Base-by-base conservation (phyloP, 2,888 invertebrate species). In the Cantharis rufa region DNA sequence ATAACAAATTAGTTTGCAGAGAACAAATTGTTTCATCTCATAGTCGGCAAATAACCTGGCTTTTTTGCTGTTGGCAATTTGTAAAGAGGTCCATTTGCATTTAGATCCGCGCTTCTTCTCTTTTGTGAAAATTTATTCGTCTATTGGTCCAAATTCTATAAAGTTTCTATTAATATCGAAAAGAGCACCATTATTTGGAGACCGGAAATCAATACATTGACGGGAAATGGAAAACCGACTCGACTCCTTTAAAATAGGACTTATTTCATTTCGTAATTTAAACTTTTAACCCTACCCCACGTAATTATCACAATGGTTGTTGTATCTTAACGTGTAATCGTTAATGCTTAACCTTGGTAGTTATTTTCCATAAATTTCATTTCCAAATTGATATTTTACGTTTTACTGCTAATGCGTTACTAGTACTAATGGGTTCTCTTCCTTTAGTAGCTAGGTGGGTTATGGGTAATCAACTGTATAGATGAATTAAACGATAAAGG, bases 191-290 rank as follows among this genome's bases (percentile, higher is more conserved):
- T 74, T 74, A 69, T 74, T 74, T 78, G 71, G 72, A 76, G 72
- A 74, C 74, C 74, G 75, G 72, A 80, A 78, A 78, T 80, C 80
- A 77, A 80, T 80, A 78, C 77, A 64, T 76, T 74, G 76, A 66
- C 70, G 72, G 72, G 75, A 76, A 72, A 63, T 69, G 63, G 76
- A 72, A 72, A 72, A 62, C 62, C 68, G 62, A 62, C 28, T 32
- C 18, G 62, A 62, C 71, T 69, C 68, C 69, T 71, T 69, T 69
- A 69, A 76, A 76, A 76, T 76, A 76, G 71, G 28, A 72, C 48
- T 69, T 69, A 72, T 76, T 72, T 69, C 72, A 76, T 72, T 76
- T 72, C 7, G 24, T 24, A 18, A 66, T 66, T 66, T 21, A 13
- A 66, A 66, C 24, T 66, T 64, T 21, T 24, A 21, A n/a, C 64